Evolutionary conservation across 2,797 vertebrate genomes (phyloP).

Genomic region (Peromyscus aztecus): DNA sequence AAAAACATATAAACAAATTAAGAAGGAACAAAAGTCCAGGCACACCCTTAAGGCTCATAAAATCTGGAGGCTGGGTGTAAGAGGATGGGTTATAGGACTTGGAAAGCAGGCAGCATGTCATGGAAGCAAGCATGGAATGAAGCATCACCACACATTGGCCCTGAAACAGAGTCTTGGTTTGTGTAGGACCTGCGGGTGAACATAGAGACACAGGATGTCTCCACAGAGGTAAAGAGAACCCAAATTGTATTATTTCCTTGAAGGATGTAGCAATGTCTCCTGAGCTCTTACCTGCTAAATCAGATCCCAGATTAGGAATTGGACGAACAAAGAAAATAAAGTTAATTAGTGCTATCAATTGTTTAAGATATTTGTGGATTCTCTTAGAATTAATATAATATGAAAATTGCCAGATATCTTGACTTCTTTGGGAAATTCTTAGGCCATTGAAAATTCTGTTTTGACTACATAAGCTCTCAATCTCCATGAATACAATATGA

Average conservation of each 20-base stretch:
- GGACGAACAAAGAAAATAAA: not conserved
- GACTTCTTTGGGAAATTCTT: slow-evolving; percentile 14
- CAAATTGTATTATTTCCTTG: not conserved
- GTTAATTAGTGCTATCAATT: not conserved
- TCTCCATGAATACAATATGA: not conserved
- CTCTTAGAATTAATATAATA: not conserved
- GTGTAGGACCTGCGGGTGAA: too few species aligned
- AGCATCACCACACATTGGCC: not conserved
- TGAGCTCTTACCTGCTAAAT: not conserved
- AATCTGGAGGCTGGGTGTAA: too few species aligned
- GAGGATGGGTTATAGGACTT: not conserved
- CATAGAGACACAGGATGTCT: not conserved
- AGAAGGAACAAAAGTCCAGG: not conserved
- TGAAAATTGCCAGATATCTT: not conserved
- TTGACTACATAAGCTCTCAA: not conserved
- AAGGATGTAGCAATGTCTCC: not conserved
- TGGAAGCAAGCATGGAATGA: not conserved
- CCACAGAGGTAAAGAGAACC: not conserved
- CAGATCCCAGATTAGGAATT: not conserved
- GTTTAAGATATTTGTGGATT: not conserved
- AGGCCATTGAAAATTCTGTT: not conserved
- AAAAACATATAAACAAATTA: not conserved
- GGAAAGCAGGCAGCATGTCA: not conserved
- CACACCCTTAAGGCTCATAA: not conserved
- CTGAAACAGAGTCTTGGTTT: not conserved